These are phyloP conservation scores for Centropus unirufus DNA, from an alignment of 2,113 vertebrate genomes.

Conservation along the genomic window DNA sequence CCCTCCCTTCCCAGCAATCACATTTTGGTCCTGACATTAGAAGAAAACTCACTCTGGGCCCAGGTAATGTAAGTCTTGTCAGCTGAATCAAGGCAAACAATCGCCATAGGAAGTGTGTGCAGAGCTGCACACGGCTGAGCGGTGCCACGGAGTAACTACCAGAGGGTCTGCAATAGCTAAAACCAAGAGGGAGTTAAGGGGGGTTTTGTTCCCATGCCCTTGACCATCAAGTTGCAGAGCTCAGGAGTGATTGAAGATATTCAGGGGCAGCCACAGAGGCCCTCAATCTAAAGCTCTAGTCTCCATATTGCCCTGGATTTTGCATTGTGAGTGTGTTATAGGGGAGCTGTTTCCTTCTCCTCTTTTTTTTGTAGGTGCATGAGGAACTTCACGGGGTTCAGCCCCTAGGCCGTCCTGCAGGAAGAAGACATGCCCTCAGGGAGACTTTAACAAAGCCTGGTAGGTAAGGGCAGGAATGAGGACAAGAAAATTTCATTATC, in stretches of 20 bases:
- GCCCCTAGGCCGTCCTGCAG: neutral
- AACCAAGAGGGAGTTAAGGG: neutral
- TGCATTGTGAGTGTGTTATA: fast-evolving
- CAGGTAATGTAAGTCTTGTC: constrained; percentile 40
- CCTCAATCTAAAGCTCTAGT: neutral
- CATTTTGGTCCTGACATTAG: neutral
- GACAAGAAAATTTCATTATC: neutral
- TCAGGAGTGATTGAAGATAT: neutral
- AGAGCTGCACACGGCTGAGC: constrained; percentile 43
- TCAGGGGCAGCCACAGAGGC: neutral
- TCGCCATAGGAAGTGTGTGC: constrained; percentile 47
- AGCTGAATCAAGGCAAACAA: constrained; percentile 49
- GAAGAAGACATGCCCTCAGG: fast-evolving
- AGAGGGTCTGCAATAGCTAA: neutral
- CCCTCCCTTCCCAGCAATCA: neutral
- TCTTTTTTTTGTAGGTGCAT: neutral
- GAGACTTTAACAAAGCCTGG: neutral
- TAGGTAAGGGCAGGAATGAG: neutral
- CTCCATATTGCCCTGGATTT: neutral
- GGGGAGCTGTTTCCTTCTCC: neutral
- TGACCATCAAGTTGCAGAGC: constrained; percentile 4
- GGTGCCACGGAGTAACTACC: neutral
- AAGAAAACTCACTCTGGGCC: neutral
- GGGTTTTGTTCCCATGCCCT: constrained; percentile 22
- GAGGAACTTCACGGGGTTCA: neutral